Evolutionary conservation across 1,140 invertebrate species (phyloP).

Genomic region (Plectrocnemia conspersa): DNA sequence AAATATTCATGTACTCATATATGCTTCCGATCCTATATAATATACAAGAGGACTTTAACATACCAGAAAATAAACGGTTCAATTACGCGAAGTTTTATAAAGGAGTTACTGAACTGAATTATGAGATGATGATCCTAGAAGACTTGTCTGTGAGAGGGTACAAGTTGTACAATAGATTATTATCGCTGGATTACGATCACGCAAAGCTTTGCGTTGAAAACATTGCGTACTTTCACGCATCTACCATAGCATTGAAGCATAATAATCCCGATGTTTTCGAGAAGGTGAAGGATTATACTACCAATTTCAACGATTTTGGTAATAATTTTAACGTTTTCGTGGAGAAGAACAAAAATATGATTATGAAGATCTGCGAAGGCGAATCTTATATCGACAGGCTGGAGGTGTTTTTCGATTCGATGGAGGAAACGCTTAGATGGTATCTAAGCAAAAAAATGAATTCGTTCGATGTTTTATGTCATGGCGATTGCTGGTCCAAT

Average conservation of each 20-base stretch:
- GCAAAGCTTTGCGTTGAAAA: slow-evolving; percentile 37
- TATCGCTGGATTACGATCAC: slow-evolving; percentile 40
- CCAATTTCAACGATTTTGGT: slow-evolving; percentile 37
- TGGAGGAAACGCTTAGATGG: slow-evolving; percentile 30
- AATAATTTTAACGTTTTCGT: slow-evolving; percentile 13
- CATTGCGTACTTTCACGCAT: slow-evolving; percentile 43
- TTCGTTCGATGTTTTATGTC: not conserved
- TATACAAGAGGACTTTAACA: not conserved
- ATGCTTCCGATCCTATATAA: slow-evolving; percentile 4
- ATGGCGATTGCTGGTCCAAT: not conserved
- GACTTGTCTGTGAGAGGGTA: slow-evolving; percentile 42
- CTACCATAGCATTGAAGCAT: slow-evolving; percentile 40
- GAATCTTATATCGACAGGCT: slow-evolving; percentile 40
- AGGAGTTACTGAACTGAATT: slow-evolving; percentile 13
- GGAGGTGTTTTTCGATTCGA: slow-evolving; percentile 41
- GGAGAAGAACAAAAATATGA: no score
- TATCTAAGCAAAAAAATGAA: no score
- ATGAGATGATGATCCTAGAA: slow-evolving; percentile 40
- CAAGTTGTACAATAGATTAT: slow-evolving; percentile 37
- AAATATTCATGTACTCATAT: not conserved
- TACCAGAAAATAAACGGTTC: slow-evolving; percentile 16
- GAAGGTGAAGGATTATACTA: slow-evolving; percentile 37
- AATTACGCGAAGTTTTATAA: slow-evolving; percentile 35
- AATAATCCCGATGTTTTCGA: slow-evolving; percentile 29
- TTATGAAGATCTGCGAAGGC: no score